Evolutionary conservation across 2,888 invertebrate genomes (phyloP).

Genomic region (Keiferia lycopersicella): DNA sequence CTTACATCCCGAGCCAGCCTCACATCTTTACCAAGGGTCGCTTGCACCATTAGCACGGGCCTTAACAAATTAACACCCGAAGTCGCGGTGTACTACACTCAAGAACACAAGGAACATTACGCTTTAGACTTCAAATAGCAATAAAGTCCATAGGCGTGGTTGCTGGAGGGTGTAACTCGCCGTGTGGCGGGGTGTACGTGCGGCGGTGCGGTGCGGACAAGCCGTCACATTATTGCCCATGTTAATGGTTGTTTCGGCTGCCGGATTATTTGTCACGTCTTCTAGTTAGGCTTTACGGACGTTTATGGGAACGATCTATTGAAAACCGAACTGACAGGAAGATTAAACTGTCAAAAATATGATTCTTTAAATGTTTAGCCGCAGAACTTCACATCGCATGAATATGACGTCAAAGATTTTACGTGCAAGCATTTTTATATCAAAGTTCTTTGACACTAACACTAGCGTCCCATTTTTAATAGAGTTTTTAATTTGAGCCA

Average conservation of each 20-base stretch:
- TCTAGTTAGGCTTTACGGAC: constrained; percentile 21
- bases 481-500: background rate
- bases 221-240: constrained; percentile 55
- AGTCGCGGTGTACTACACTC: constrained; percentile 1
- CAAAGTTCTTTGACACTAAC: no score
- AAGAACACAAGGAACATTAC: background rate
- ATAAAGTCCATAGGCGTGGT: background rate
- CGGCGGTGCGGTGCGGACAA: constrained; percentile 40
- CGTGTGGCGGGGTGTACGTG: constrained; percentile 5
- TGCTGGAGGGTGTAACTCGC: background rate
- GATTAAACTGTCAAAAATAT: no score
- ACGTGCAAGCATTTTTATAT: no score
- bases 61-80: constrained; percentile 19
- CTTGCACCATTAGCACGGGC: constrained; percentile 9
- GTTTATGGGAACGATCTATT: no score
- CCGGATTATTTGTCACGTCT: constrained; percentile 28
- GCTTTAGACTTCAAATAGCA: background rate
- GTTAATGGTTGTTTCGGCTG: constrained; percentile 53
- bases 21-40: constrained; percentile 3
- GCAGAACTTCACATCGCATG: no score
- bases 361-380: no score
- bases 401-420: no score
- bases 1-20: background rate
- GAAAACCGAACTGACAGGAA: no score
- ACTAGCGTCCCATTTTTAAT: background rate